Evolutionary conservation across 2,888 invertebrate genomes (phyloP).

Genomic region (Amiota minor): DNA sequence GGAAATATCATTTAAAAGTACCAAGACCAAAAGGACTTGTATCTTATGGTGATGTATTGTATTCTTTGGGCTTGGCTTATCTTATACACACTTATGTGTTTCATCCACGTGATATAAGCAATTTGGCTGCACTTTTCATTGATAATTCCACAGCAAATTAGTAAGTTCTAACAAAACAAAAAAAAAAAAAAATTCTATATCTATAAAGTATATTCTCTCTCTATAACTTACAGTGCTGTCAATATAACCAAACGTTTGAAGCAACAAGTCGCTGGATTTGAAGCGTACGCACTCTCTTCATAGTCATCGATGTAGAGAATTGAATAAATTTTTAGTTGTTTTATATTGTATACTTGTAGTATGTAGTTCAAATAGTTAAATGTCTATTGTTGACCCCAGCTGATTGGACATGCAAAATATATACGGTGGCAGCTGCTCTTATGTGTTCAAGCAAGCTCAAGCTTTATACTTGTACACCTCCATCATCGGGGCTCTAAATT

Average conservation of each 20-base stretch:
- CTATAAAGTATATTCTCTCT: too few relatives aligned
- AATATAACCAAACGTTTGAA: conserved; percentile 40
- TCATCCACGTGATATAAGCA: conserved; percentile 36
- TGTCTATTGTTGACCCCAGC: conserved; percentile 43
- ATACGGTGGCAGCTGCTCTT: not conserved
- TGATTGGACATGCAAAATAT: not conserved
- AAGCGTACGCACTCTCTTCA: not conserved
- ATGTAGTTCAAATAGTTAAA: conserved; percentile 16
- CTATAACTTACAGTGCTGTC: conserved; percentile 35
- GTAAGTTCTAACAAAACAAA: conserved; percentile 47
- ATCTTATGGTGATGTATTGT: conserved; percentile 41
- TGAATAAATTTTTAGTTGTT: conserved; percentile 1
- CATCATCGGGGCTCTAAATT: too few relatives aligned
- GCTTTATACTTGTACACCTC: conserved; percentile 14
- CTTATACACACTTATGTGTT: conserved; percentile 49
- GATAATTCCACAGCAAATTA: conserved; percentile 46
- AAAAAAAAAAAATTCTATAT: too few relatives aligned
- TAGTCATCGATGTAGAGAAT: conserved; percentile 10
- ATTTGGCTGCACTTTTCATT: conserved; percentile 40
- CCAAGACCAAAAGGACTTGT: conserved; percentile 24
- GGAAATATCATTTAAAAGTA: conserved; percentile 36
- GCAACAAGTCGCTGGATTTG: not conserved
- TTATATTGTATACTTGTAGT: not conserved
- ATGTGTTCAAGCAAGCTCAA: not conserved
- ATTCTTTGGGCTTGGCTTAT: conserved; percentile 42